These are phyloP conservation scores for Dendroctonus valens DNA, from an alignment of 1,140 invertebrate species.

Conservation along the genomic window DNA sequence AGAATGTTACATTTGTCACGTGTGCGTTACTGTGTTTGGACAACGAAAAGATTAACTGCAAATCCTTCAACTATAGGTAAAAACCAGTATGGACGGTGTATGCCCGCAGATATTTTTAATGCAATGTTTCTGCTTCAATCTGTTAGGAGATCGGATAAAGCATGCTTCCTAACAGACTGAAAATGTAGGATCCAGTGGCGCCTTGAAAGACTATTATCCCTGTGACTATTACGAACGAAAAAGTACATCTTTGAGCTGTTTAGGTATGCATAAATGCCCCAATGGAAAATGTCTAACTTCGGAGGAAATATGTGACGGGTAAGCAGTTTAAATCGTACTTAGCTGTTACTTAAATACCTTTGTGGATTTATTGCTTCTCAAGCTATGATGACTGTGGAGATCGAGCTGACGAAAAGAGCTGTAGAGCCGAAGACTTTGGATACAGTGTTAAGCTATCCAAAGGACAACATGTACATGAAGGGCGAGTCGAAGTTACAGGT, in stretches of 20 bases:
- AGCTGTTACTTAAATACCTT: not conserved
- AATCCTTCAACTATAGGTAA: conserved; percentile 64
- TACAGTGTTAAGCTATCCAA: conserved; percentile 64
- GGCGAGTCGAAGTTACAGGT: conserved; percentile 68
- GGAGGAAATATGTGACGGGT: conserved; percentile 62
- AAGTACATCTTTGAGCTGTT: conserved; percentile 53
- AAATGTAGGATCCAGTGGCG: conserved; percentile 60
- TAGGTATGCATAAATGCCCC: conserved; percentile 54
- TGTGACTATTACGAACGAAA: conserved; percentile 64
- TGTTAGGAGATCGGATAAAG: conserved; percentile 53
- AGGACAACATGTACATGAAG: conserved; percentile 59
- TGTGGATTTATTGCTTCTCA: not conserved
- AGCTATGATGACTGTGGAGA: conserved; percentile 65
- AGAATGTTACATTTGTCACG: conserved; percentile 56
- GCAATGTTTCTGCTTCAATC: too few species aligned
- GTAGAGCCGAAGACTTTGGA: conserved; percentile 56
- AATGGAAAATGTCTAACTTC: conserved; percentile 62
- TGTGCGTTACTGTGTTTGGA: conserved; percentile 62
- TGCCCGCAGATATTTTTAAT: too few species aligned
- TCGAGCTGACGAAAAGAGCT: conserved; percentile 65
- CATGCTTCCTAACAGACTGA: conserved; percentile 60
- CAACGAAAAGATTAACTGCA: conserved; percentile 58
- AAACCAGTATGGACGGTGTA: conserved; percentile 3
- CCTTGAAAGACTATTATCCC: conserved; percentile 49
- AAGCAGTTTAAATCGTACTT: conserved; percentile 2